Conservation (phyloP, 2,113 vertebrate species). For the Coreoperca whiteheadi region DNA sequence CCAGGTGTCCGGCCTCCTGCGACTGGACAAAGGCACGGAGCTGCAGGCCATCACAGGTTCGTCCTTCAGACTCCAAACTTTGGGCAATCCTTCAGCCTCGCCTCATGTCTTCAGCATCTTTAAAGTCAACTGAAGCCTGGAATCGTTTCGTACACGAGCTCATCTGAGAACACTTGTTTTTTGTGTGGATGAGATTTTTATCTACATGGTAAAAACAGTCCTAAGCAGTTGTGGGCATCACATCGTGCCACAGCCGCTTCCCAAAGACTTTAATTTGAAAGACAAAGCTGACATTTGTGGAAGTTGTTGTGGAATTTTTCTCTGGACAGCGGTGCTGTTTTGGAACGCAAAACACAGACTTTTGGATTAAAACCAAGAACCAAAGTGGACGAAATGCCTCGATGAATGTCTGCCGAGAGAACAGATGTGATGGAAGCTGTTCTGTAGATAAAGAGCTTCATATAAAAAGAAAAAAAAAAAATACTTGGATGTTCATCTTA, state of each 20-base stretch:
- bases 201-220: conserved; percentile 30
- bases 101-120: conserved; percentile 93
- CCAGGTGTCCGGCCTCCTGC: conserved; percentile 90
- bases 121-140: conserved; percentile 87
- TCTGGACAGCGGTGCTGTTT: conserved; percentile 61
- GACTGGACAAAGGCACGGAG: conserved; percentile 83
- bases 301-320: conserved; percentile 67
- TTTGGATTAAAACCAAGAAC: conserved; percentile 70
- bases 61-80: conserved; percentile 85
- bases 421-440: conserved; percentile 70
- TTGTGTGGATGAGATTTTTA: conserved; percentile 32
- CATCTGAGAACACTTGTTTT: conserved; percentile 20
- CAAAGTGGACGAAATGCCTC: conserved; percentile 55
- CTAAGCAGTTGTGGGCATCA: conserved; percentile 11
- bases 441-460: conserved; percentile 61
- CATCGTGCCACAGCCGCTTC: conserved; percentile 39
- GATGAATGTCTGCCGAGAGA: conserved; percentile 60
- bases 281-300: conserved; percentile 68
- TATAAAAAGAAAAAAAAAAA: conserved; percentile 50
- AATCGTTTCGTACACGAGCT: conserved; percentile 24
- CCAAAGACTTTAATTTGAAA: conserved; percentile 58
- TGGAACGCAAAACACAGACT: conserved; percentile 60
- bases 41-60: conserved; percentile 87
- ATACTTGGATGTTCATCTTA: conserved; percentile 60
- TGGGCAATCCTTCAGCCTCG: conserved; percentile 77